Conservation (phyloP, 2,888 invertebrate species). For the Phania funesta region DNA sequence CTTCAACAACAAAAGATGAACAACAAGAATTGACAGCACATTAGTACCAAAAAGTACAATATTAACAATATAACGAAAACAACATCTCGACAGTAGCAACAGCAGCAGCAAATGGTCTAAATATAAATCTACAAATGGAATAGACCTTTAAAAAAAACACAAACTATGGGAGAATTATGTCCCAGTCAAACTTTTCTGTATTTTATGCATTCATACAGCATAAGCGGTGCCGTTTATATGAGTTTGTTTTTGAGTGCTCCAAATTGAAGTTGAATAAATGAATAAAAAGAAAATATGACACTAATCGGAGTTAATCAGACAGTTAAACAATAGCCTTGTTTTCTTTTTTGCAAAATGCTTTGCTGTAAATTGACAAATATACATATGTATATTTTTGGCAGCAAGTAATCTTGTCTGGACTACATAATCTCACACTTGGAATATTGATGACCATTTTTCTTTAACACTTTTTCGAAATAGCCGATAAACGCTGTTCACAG, state of each 20-base stretch:
- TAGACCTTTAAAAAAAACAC: neutral
- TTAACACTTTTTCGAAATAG: too few relatives aligned
- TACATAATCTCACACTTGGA: too few relatives aligned
- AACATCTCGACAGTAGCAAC: constrained; percentile 18
- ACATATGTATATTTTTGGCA: too few relatives aligned
- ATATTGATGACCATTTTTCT: too few relatives aligned
- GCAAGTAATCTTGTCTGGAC: too few relatives aligned
- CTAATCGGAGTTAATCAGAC: neutral
- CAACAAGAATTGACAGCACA: constrained; percentile 64
- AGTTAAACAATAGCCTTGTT: too few relatives aligned
- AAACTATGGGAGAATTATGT: neutral
- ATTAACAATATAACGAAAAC: constrained; percentile 11
- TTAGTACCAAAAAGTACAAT: constrained; percentile 44
- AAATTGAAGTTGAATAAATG: constrained; percentile 8
- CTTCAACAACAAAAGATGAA: constrained; percentile 66
- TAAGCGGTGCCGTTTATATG: neutral
- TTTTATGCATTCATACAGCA: neutral
- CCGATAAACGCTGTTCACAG: too few relatives aligned
- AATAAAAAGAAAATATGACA: constrained; percentile 22
- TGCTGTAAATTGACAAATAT: too few relatives aligned
- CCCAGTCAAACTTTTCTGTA: constrained; percentile 22
- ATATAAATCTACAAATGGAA: constrained; percentile 30
- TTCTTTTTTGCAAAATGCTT: too few relatives aligned
- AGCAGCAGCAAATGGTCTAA: constrained; percentile 12
- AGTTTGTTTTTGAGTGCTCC: neutral